Evolutionary conservation across 2,113 vertebrate genomes (phyloP).

Genomic region (Vanacampus margaritifer): DNA sequence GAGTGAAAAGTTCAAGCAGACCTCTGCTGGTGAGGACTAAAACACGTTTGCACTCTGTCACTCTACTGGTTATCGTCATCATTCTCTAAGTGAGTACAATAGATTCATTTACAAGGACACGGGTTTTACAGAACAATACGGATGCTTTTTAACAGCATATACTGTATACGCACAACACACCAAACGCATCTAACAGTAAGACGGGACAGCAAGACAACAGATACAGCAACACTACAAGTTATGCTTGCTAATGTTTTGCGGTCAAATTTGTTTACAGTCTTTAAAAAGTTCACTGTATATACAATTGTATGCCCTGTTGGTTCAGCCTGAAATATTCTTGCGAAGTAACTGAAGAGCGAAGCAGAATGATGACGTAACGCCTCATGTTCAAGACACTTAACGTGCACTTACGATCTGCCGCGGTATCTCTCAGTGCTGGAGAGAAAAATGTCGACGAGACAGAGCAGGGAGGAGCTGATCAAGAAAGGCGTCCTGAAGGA

Average conservation of each 20-base stretch:
- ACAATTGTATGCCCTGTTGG: background rate
- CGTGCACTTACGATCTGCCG: background rate
- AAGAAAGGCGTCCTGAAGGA: slow-evolving; percentile 97
- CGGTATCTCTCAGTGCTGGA: slow-evolving; percentile 81
- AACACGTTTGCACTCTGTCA: background rate
- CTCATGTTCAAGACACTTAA: background rate
- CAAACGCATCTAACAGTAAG: background rate
- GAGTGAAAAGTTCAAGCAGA: slow-evolving; percentile 98
- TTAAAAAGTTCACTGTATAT: background rate
- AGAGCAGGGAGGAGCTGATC: slow-evolving; percentile 98
- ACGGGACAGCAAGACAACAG: no score
- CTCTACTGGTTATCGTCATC: background rate
- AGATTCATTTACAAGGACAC: background rate
- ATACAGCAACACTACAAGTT: no score
- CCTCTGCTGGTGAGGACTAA: slow-evolving; percentile 84
- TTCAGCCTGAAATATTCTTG: background rate
- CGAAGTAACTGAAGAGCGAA: no score
- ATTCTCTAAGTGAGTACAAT: background rate
- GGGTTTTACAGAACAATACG: no score
- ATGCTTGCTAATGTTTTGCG: no score
- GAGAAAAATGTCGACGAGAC: slow-evolving; percentile 95
- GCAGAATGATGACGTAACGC: background rate
- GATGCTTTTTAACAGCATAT: no score
- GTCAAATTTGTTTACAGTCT: no score
- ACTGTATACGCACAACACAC: background rate